Evolutionary conservation across 2,888 invertebrate species (phyloP), one percentile per base, ranked within the genome.

Genomic region (Lycophotia porphyrea): DNA sequence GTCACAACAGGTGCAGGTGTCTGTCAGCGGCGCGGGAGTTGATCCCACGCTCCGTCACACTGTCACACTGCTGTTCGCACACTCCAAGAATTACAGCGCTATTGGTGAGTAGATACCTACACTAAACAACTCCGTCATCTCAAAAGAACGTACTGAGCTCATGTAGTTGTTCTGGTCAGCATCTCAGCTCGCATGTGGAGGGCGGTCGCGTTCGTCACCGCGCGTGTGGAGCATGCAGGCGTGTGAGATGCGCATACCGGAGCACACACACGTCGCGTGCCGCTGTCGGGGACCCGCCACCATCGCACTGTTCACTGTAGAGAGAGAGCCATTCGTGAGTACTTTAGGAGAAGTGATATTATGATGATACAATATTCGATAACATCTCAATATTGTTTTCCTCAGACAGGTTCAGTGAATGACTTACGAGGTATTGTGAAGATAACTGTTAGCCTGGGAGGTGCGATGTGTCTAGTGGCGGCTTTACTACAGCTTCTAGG

Each of bases 1-100:
- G 75, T 98, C 98, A 1, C 97, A 97, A 78, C 96, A 96, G 83
- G 89, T 94, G 47, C 96, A 96, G 84, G 90, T 95, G 74, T 92
- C 91, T 5, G 92, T 92, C 8, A 90, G 88, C 42, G 94, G 94
- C 39, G 86, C 87, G 24, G 91, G 91, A 18, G 94, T 91, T 70
- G 97, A 93, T 88, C 91, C 86, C 89, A 93, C 90, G 88, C 95
- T 93, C 87, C 95, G 90, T 58, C 94, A 93, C 72, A 92, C 92
- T 0, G 94, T 95, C 65, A 94, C 94, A 7, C 84, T 96, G 42
- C 88, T 95, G 18, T 95, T 95, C 77, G 90, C 93, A 4, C 95
- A 96, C 79, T 91, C 93, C 72, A 93, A 93, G 84, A 96, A 96
- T 82, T 94, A 96, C 70, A 95, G 93, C 68, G 94, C 94, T 82